These are phyloP conservation scores for Ochlodes sylvanus DNA, from an alignment of 2,888 invertebrate genomes.

Conservation along the genomic window DNA sequence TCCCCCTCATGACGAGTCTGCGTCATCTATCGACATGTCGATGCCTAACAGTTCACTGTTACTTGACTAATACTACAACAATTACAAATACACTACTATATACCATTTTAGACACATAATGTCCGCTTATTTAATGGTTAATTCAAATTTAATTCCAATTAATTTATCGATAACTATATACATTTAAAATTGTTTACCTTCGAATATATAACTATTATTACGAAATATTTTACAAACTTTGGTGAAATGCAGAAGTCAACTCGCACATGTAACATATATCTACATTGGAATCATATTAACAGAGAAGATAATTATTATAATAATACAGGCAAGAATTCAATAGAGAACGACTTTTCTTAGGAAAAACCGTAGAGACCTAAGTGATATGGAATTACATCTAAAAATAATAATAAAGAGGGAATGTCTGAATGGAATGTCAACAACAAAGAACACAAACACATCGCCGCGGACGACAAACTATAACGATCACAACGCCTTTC, in stretches of 20 bases:
- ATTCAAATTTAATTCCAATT: conserved; percentile 70
- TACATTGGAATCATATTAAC: conserved; percentile 61
- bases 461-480: conserved; percentile 61
- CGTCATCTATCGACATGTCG: conserved; percentile 52
- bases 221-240: conserved; percentile 85
- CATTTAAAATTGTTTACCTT: conserved; percentile 81
- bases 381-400: conserved; percentile 51
- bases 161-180: conserved; percentile 80
- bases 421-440: conserved; percentile 75
- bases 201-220: conserved; percentile 82
- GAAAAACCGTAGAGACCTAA: conserved; percentile 47
- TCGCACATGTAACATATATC: conserved; percentile 76
- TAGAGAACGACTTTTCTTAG: conserved; percentile 46
- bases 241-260: conserved; percentile 81
- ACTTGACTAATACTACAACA: conserved; percentile 82
- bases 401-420: conserved; percentile 59
- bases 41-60: conserved; percentile 64
- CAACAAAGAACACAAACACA: conserved; percentile 57
- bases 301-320: conserved; percentile 53
- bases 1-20: conserved; percentile 58
- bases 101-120: conserved; percentile 81
- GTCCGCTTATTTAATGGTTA: conserved; percentile 75
- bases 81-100: conserved; percentile 83
- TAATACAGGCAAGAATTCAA: conserved; percentile 47
- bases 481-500: conserved; percentile 83